Conservation (phyloP, 2,797 vertebrate genomes). For the Ispidina lecontei region DNA sequence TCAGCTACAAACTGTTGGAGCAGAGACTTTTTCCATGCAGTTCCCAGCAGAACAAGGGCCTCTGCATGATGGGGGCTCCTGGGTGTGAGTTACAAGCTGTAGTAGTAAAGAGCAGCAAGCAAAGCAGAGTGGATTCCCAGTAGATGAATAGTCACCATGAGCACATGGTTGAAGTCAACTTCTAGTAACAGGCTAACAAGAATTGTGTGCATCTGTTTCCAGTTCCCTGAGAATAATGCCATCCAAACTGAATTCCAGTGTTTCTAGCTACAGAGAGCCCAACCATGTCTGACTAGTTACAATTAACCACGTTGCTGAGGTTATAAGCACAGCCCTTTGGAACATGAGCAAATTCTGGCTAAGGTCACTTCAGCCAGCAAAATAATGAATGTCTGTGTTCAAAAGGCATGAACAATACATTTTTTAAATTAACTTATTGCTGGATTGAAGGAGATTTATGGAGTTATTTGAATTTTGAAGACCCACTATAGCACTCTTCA, state of each 20-base stretch:
- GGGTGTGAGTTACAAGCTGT: not conserved
- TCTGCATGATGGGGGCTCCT: not conserved
- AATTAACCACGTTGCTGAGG: slow-evolving; percentile 2
- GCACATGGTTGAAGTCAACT: slow-evolving; percentile 37
- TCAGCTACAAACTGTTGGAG: not conserved
- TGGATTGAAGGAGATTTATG: not conserved
- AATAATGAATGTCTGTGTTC: slow-evolving; percentile 28
- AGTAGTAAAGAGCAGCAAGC: not conserved
- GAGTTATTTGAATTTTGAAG: slow-evolving; percentile 8
- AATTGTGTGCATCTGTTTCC: slow-evolving; percentile 32
- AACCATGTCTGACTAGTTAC: slow-evolving; percentile 28
- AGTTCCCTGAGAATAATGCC: slow-evolving; percentile 31
- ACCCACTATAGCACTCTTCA: not conserved
- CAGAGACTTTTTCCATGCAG: not conserved
- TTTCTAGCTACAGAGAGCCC: slow-evolving; percentile 34
- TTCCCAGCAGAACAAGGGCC: not conserved
- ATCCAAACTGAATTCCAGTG: slow-evolving; percentile 49
- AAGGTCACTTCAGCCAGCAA: slow-evolving; percentile 37
- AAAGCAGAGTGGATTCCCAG: slow-evolving; percentile 28
- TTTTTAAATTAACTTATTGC: not conserved
- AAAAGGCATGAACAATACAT: slow-evolving; percentile 9
- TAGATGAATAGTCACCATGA: not conserved
- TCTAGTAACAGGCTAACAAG: slow-evolving; percentile 51
- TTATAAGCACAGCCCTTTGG: slow-evolving; percentile 14
- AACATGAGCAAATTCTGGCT: slow-evolving; percentile 13